These are phyloP conservation scores for Poeciliopsis paucimaculata DNA, from an alignment of 2,797 vertebrate species.

Conservation along the genomic window DNA sequence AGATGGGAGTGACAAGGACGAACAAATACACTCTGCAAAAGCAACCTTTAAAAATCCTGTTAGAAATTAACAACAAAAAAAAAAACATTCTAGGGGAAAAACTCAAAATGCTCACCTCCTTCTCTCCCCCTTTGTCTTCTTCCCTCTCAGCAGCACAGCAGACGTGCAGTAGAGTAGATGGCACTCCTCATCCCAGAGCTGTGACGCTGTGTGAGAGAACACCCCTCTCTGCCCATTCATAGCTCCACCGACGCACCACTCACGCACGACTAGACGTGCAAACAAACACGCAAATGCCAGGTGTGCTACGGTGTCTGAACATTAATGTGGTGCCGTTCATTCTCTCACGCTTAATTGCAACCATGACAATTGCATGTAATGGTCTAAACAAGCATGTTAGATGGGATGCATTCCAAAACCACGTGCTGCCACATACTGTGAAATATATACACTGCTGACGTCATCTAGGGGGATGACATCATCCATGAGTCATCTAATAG, in stretches of 20 bases:
- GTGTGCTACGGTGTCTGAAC: constrained; percentile 38
- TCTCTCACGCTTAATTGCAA: constrained; percentile 21
- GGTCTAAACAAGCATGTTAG: not conserved
- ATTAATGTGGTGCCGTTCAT: constrained; percentile 5
- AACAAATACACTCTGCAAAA: constrained; percentile 28
- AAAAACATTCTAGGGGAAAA: constrained; percentile 30
- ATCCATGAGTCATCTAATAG: constrained; percentile 61
- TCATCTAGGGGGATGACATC: constrained; percentile 36
- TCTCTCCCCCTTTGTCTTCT: constrained; percentile 38
- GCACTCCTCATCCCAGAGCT: constrained; percentile 71
- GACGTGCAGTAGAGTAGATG: constrained; percentile 61
- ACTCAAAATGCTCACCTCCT: constrained; percentile 65
- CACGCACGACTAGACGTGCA: constrained; percentile 28
- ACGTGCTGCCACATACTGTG: not conserved
- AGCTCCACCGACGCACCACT: constrained; percentile 65
- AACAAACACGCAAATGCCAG: constrained; percentile 26
- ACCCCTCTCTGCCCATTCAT: constrained; percentile 77
- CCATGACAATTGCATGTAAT: constrained; percentile 8
- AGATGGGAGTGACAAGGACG: constrained; percentile 37
- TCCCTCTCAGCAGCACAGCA: constrained; percentile 62
- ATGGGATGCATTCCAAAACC: constrained; percentile 13
- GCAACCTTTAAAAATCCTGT: constrained; percentile 4
- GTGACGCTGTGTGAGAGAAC: constrained; percentile 68
- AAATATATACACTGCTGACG: constrained; percentile 42
- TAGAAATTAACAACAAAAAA: not conserved